phyloP scores from a whole-genome alignment of 2,888 invertebrate genomes.

The Phortica magna region DNA sequence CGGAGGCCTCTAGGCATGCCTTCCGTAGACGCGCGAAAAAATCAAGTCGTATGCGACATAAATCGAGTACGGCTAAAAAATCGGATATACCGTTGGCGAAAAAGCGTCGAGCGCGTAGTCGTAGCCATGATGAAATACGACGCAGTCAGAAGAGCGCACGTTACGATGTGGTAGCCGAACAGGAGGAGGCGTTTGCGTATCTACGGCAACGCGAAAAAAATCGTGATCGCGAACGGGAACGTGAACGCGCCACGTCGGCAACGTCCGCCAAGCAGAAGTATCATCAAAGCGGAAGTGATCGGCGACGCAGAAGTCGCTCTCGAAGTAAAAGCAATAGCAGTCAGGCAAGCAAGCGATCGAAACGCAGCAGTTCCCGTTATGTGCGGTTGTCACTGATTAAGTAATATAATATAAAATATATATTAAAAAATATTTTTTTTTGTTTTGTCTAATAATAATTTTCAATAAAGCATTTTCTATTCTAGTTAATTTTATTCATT shows the following conservation, averaged over 20 bases:
- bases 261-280: background rate
- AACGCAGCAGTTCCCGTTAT: slow-evolving; percentile 49
- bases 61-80: background rate
- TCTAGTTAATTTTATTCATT: background rate
- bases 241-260: slow-evolving; percentile 28
- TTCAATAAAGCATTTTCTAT: slow-evolving; percentile 11
- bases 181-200: slow-evolving; percentile 24
- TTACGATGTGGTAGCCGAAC: background rate
- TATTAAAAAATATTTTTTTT: background rate
- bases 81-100: background rate
- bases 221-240: slow-evolving; percentile 34
- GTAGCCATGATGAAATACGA: background rate
- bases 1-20: background rate
- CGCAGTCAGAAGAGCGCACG: slow-evolving; percentile 4
- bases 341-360: slow-evolving; percentile 50
- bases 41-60: background rate
- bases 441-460: background rate
- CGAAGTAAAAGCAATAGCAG: slow-evolving; percentile 59
- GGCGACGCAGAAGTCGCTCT: slow-evolving; percentile 33
- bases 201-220: slow-evolving; percentile 37
- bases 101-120: slow-evolving; percentile 28
- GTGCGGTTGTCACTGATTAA: background rate
- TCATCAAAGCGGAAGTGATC: slow-evolving; percentile 38
- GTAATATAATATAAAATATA: background rate
- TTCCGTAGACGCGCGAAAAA: background rate